Base-by-base conservation (phyloP, 1,140 invertebrate genomes). In the Aphaenogaster rudis region DNA sequence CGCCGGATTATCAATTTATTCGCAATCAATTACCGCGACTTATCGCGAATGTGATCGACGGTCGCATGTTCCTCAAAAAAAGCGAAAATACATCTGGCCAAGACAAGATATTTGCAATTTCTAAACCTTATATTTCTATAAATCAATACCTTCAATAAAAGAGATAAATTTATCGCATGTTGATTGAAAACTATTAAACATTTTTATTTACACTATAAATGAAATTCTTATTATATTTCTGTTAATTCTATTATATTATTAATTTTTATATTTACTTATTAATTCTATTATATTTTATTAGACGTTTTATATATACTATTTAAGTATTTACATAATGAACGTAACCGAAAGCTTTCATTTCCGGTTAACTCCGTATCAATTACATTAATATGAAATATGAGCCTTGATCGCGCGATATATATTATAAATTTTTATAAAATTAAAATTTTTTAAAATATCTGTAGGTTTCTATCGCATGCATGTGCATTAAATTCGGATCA, bases 1-100 rank as follows among this genome's bases (percentile, higher is more conserved):
- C 89, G 71, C 67, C 33, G 87, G 87, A 91, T 91, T 91, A 91
- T 87, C 87, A 87, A 91, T 88, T 91, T 91, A 91, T 91, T 86
- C 89, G 64, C 86, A 88, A 91, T 91, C 89, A 91, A 91, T 91
- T 88, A 86, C 71, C 39, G 42, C 52, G 59, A 88, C 90, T 88
- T 90, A 91, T 91, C 82, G 59, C 13, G 21, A 80, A n/a, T 64
- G 33, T 52, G 64, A 90, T 78, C 82, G 52, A 79, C 69, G 64
- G 64, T 86, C 72, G 61, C 85, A 77, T 77, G 80, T 77, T 63
- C 48, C 33, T 71, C 28, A 21, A 21, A 17, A 21, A 78, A 6
- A 17, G 9, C 6, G 39, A 17, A 17, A 52, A 63, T 50, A 50
- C 8, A 13, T 42, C n/a, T 42, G 15, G 13, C 59, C n/a, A 36